phyloP scores from a whole-genome alignment of 2,888 invertebrate species.

The Dioctria rufipes region DNA sequence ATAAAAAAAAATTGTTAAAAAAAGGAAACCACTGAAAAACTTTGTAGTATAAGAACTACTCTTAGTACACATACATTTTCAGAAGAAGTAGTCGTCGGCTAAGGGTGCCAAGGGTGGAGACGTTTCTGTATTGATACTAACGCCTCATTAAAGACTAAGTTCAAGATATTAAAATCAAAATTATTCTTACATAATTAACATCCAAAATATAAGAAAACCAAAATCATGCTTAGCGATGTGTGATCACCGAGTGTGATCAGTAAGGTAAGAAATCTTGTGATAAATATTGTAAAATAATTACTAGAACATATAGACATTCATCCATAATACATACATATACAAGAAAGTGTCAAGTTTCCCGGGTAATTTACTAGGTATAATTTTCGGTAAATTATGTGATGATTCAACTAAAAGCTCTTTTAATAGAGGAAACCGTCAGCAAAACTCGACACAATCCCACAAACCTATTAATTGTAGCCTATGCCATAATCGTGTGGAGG shows the following conservation, averaged over 20 bases:
- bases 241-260: too few species aligned
- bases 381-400: neutral
- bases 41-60: too few species aligned
- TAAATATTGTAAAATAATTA: neutral
- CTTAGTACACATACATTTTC: too few species aligned
- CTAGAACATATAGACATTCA: too few species aligned
- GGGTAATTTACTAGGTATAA: neutral
- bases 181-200: neutral
- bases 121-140: too few species aligned
- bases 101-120: too few species aligned
- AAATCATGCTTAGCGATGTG: too few species aligned
- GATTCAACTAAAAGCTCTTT: conserved; percentile 10
- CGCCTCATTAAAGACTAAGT: too few species aligned
- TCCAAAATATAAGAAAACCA: conserved; percentile 13
- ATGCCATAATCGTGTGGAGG: neutral
- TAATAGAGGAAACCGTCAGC: conserved; percentile 1
- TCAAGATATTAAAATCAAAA: neutral
- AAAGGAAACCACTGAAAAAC: too few species aligned
- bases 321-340: neutral
- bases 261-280: conserved; percentile 22
- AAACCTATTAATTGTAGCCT: conserved; percentile 18
- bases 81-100: too few species aligned
- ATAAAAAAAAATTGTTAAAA: too few species aligned
- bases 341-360: neutral
- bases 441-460: conserved; percentile 12